Conservation (phyloP, 1,140 invertebrate genomes). For the Drosophila kurseongensis region DNA sequence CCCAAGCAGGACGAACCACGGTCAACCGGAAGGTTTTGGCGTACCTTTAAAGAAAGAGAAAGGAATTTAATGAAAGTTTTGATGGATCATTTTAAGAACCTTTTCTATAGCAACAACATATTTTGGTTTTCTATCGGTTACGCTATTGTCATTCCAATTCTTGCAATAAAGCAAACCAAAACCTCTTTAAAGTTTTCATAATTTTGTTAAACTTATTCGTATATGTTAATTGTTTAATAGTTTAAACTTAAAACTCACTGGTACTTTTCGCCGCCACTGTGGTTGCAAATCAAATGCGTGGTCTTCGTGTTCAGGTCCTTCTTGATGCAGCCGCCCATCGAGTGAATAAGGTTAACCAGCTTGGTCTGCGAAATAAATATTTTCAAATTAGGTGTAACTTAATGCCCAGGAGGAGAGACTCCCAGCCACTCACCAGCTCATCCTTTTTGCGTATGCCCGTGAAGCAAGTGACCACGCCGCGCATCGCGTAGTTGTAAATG, state of each 20-base stretch:
- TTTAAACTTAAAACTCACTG: constrained; percentile 77
- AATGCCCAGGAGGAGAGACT: background rate
- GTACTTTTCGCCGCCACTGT: constrained; percentile 94
- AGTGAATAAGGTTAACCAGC: constrained; percentile 94
- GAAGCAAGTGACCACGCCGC: constrained; percentile 93
- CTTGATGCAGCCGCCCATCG: constrained; percentile 97
- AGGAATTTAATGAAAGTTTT: no score
- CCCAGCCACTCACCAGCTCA: constrained; percentile 89
- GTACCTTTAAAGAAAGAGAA: constrained; percentile 86
- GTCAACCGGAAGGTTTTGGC: constrained; percentile 95
- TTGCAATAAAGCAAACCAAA: no score
- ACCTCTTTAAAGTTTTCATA: no score
- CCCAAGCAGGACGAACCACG: constrained; percentile 95
- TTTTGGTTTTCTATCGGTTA: background rate
- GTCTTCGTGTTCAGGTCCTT: constrained; percentile 94
- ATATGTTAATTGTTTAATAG: background rate
- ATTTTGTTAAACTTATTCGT: background rate
- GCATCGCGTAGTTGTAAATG: constrained; percentile 94
- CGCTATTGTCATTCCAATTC: no score
- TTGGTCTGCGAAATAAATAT: constrained; percentile 86
- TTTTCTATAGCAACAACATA: background rate
- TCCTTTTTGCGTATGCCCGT: constrained; percentile 95
- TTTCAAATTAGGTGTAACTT: background rate
- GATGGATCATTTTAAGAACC: background rate
- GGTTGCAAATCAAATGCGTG: constrained; percentile 96